Evolutionary conservation across 2,797 vertebrate species (phyloP).

Genomic region (Urophycis tenuis): DNA sequence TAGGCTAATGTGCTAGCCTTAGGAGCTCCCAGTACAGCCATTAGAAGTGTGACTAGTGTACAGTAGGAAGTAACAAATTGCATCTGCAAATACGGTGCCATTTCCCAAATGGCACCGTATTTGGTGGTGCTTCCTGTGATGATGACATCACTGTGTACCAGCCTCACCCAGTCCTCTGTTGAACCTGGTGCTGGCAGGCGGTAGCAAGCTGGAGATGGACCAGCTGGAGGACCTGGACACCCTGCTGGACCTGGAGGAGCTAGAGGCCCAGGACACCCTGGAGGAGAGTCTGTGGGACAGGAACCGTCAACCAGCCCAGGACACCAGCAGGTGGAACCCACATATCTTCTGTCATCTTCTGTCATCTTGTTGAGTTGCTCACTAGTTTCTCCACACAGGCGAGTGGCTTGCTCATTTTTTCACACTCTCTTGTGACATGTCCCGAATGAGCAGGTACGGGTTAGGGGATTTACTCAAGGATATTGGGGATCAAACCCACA

Average conservation of each 20-base stretch:
- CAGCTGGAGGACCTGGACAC: neutral
- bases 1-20: neutral
- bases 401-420: too few relatives aligned
- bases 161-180: neutral
- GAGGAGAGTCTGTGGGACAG: slow-evolving; percentile 78
- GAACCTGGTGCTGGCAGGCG: neutral
- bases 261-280: slow-evolving; percentile 75
- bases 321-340: slow-evolving; percentile 34
- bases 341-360: neutral
- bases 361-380: neutral
- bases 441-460: too few relatives aligned
- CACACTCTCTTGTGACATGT: too few relatives aligned
- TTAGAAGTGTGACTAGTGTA: neutral
- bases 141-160: neutral
- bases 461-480: neutral
- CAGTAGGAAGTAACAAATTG: neutral
- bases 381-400: too few relatives aligned
- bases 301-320: slow-evolving; percentile 44
- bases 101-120: neutral
- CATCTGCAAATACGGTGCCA: too few relatives aligned
- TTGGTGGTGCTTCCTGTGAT: neutral
- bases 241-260: slow-evolving; percentile 68
- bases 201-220: neutral
- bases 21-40: neutral
- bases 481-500: neutral